Evolutionary conservation across 2,888 invertebrate species (phyloP), one percentile per base, ranked within the genome.

Genomic region (Loripinus fragilis): DNA sequence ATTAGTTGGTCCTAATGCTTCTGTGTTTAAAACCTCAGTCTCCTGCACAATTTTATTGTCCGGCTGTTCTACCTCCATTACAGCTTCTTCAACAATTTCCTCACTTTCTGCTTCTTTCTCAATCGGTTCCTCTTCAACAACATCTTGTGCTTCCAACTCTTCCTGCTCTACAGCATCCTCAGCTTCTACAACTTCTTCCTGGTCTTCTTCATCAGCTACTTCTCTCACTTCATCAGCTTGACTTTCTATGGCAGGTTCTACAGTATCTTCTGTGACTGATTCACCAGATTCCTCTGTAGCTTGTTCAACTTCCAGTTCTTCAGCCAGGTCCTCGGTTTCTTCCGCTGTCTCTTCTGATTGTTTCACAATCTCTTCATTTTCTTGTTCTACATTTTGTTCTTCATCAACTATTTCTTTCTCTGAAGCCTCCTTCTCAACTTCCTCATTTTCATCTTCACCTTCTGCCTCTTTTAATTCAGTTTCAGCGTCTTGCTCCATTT

Each of bases 291-390:
- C 23, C 69, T 60, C 71, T 1, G 41, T 17, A 33, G 60, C 25
- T 50, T 76, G 48, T 35, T 45, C 71, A 30, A 41, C 50, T 65
- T 38, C 65, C 60, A 15, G 30, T 12, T 42, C 48, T 42, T 25
- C 71, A 20, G 33, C 71, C 33, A 73, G 72, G 23, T 76, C 71
- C 23, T 78, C 81, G 30, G 33, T 64, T 28, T 65, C 75, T 35
- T 82, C 78, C 42, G 65, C 70, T 48, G 69, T 75, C n/a, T 33
- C 74, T 75, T 76, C 74, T 65, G 66, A 52, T 35, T 45, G 67
- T 35, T 72, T 71, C 67, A 74, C 69, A 68, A 64, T 70, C 33
- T 66, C 66, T n/a, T 66, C 69, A 17, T 65, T 28, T 52, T 23
- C 10, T n/a, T 8, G 7, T 12, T 10, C 25, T 25, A 25, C 52